Evolutionary conservation across 2,888 invertebrate genomes (phyloP), one percentile per base, ranked within the genome.

Genomic region (Meloe dianella): DNA sequence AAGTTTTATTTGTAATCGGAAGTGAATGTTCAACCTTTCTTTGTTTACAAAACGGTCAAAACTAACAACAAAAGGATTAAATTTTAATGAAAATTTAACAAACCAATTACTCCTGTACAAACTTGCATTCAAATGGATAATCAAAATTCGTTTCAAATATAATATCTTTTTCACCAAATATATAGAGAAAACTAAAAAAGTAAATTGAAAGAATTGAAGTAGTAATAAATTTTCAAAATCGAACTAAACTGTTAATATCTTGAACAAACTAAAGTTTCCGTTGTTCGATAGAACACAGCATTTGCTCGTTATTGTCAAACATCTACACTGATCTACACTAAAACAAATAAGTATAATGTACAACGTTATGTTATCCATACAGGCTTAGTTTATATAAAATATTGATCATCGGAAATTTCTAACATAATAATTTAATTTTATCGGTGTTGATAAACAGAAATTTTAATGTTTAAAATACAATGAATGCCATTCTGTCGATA

Each of bases 51-150:
- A 54, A 24, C 56, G 63, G 58, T 22, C 35, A 14, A 35, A 58
- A 59, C 59, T 63, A 61, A 66, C 64, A 66, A 64, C 60, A 66
- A 66, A 64, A 62, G 69, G 69, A 69, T 69, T 66, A 66, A 22
- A 47, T 63, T 70, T 61, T 70, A 67, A 70, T 70, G 69, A 63
- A 70, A 70, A 67, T 64, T 57, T 54, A 67, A 69, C 69, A 69
- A 69, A 62, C 64, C 60, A 54, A 60, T 58, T 61, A 61, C 61
- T 57, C 54, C 8, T 14, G 6, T 20, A 20, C 51, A 64, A 64
- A 62, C 65, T 57, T 54, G 27, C 64, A 57, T 30, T 66, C 54
- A 32, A 24, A 63, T 51, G 56, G 65, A 68, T 61, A 57, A 65
- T 65, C 68, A 68, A 65, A 64, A 67, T 54, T 65, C 59, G n/a